Evolutionary conservation across 2,888 invertebrate species (phyloP).

Genomic region (Bruchidius siliquastri): DNA sequence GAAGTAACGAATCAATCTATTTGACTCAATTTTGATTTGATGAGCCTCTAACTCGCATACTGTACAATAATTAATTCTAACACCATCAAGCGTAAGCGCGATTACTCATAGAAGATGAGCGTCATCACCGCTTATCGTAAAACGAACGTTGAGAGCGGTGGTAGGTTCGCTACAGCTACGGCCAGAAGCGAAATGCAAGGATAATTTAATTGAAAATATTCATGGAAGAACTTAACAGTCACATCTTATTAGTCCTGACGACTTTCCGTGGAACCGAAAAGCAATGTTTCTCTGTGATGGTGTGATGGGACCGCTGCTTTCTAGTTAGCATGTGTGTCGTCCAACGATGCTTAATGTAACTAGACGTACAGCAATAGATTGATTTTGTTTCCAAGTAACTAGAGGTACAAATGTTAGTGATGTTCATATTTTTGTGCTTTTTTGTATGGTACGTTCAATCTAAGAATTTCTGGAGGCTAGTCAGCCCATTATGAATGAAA

Average conservation of each 20-base stretch:
- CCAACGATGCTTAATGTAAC: background rate
- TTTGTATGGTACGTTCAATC: too few species aligned
- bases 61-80: background rate
- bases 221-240: background rate
- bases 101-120: background rate
- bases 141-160: background rate
- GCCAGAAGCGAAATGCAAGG: background rate
- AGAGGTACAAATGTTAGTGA: too few species aligned
- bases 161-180: background rate
- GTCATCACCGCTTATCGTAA: background rate
- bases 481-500: too few species aligned
- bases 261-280: background rate
- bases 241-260: background rate
- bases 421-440: too few species aligned
- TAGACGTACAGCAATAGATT: too few species aligned
- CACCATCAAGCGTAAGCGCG: background rate
- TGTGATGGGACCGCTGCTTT: background rate
- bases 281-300: background rate
- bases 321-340: background rate
- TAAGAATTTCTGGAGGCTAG: too few species aligned
- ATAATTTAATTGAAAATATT: background rate
- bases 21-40: too few species aligned
- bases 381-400: too few species aligned
- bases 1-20: too few species aligned
- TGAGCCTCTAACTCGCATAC: background rate